phyloP scores from a whole-genome alignment of 2,113 vertebrate genomes.

The Zosterops lateralis region DNA sequence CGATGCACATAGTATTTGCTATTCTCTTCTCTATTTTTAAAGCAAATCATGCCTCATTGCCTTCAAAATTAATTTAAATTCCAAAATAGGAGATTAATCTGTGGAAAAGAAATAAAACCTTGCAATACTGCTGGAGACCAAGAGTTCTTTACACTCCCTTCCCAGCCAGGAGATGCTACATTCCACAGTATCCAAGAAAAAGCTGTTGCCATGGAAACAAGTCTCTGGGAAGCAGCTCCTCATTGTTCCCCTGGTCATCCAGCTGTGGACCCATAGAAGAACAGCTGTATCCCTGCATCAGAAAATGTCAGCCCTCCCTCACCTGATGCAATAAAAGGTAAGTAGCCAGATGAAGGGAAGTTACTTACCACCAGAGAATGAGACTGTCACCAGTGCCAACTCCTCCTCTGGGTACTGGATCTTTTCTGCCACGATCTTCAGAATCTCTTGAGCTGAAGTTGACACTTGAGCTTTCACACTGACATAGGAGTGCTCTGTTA shows the following conservation, averaged over 20 bases:
- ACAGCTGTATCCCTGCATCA: neutral
- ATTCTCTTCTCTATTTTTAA: conserved; percentile 16
- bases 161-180: conserved; percentile 48
- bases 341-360: conserved; percentile 5
- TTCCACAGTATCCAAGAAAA: conserved; percentile 28
- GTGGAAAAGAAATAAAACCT: conserved; percentile 21
- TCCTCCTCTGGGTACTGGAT: conserved; percentile 84
- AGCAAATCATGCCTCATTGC: conserved; percentile 1
- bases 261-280: conserved; percentile 59
- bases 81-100: conserved; percentile 45
- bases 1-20: neutral
- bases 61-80: conserved; percentile 67
- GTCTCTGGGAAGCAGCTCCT: conserved; percentile 58
- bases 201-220: conserved; percentile 77
- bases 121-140: conserved; percentile 47
- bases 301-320: conserved; percentile 28
- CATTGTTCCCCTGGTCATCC: conserved; percentile 68
- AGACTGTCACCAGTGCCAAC: conserved; percentile 81
- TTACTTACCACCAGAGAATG: conserved; percentile 86
- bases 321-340: neutral
- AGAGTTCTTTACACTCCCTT: conserved; percentile 38
- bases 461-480: conserved; percentile 84
- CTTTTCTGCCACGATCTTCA: conserved; percentile 87
- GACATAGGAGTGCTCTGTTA: conserved; percentile 90
- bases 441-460: conserved; percentile 82